A percentile compares a stretch with the other conserved stretches of the same genome.
Evolutionary conservation across 1,140 invertebrate genomes (phyloP).

Genomic region (Eriocheir sinensis): DNA sequence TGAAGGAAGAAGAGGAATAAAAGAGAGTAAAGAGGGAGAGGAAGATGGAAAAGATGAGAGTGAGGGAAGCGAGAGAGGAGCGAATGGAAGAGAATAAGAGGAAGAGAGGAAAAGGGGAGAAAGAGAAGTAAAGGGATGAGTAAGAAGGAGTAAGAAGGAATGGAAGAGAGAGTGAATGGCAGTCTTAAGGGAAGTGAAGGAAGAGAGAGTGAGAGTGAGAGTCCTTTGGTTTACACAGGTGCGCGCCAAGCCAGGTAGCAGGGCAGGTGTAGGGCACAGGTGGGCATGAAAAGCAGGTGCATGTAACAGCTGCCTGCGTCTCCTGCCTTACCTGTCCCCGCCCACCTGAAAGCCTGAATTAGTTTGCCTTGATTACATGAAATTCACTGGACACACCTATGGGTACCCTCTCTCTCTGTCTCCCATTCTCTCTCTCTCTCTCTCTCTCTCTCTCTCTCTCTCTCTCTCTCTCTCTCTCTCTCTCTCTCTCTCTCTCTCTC

Average conservation of each 20-base stretch:
- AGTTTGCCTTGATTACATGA: not conserved
- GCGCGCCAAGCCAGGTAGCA: not conserved
- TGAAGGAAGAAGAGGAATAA: not conserved
- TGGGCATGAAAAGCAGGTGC: not conserved
- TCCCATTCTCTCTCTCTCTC: no score
- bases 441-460: no score
- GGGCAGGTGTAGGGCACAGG: not conserved
- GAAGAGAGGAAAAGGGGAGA: no score
- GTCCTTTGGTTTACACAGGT: not conserved
- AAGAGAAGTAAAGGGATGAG: no score
- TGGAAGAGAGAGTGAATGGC: no score
- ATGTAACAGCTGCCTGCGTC: not conserved
- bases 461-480: no score
- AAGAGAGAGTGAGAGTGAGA: not conserved
- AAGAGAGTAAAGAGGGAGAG: not conserved
- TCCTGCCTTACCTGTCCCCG: not conserved
- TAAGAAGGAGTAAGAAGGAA: not conserved
- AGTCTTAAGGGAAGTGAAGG: not conserved
- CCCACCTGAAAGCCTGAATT: not conserved
- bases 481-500: no score
- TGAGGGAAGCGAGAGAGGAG: no score
- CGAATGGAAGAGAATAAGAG: no score
- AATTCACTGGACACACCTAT: no score
- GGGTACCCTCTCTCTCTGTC: no score
- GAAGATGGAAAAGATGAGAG: no score